Evolutionary conservation across 2,113 vertebrate genomes (phyloP), one percentile per base, ranked within the genome.

Genomic region (Sprattus sprattus): DNA sequence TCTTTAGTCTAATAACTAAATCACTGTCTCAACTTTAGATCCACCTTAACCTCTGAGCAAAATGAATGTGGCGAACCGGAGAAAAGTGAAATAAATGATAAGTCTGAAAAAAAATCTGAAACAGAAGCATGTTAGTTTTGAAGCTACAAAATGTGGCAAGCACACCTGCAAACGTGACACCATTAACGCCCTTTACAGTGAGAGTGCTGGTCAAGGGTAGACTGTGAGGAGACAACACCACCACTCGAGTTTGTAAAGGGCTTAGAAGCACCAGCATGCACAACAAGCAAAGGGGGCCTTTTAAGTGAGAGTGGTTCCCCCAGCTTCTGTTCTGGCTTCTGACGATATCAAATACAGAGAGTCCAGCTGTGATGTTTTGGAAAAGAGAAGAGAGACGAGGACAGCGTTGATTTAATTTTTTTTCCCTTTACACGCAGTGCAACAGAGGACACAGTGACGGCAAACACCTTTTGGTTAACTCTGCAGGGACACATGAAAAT

Each of bases 381-480:
- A 49, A 83, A 78, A 78, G 85, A 80, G 44, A 83, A 82, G 6
- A 88, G 71, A 78, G 82, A 84, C 11, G 20, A 50, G 49, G 82
- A 15, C 45, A 86, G 32, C 28, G 0, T 11, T 39, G 81, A n/a
- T 28, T 32, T 47, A 50, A 7, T 47, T 87, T 18, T 85, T 84
- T 32, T 15, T 13, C 5, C 71, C 28, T 39, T 39, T 78, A 39
- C 32, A 78, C 32, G 32, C 2, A 44, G 28, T 44, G 71, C 64
- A 80, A 46, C 83, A 47, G 83, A 81, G 15, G 57, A 32, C 57
- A 81, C 67, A 52, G 9, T 81, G 81, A 84, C 50, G 83, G 32
- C 32, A 84, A 86, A 84, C 84, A 78, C 84, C 78, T 88, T 88
- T 82, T 85, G 84, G 87, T 88, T 87, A 88, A 84, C 67, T 75